Evolutionary conservation across 2,888 invertebrate species (phyloP).

Genomic region (Dendrolimus houi): DNA sequence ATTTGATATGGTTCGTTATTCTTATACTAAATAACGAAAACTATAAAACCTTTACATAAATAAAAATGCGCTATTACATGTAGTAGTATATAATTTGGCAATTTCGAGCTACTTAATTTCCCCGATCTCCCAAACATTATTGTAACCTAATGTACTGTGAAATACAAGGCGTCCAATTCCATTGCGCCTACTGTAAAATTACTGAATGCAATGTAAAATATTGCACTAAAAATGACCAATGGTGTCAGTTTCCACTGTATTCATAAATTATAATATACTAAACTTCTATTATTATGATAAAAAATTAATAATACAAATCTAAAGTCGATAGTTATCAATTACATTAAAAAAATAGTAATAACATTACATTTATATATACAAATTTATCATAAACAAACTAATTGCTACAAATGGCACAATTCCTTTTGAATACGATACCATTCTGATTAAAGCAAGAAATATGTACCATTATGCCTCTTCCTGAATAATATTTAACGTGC

Average conservation of each 20-base stretch:
- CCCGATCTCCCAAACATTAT: too few species aligned
- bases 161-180: not conserved
- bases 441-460: conserved; percentile 48
- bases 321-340: conserved; percentile 34
- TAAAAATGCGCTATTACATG: too few species aligned
- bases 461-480: conserved; percentile 38
- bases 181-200: not conserved
- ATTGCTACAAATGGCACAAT: conserved; percentile 58
- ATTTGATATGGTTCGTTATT: too few species aligned
- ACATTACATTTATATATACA: conserved; percentile 41
- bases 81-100: too few species aligned
- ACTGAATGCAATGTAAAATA: not conserved
- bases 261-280: conserved; percentile 24
- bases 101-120: too few species aligned
- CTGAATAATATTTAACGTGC: not conserved
- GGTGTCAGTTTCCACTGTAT: not conserved
- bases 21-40: too few species aligned
- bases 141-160: not conserved
- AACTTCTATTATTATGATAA: conserved; percentile 36
- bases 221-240: not conserved
- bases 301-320: conserved; percentile 21
- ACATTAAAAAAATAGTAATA: conserved; percentile 42
- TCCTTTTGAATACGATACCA: conserved; percentile 50
- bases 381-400: conserved; percentile 46
- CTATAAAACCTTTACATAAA: too few species aligned